Conservation (phyloP, 92 coral and sea anemone genomes). For the Palythoa heliodiscus region DNA sequence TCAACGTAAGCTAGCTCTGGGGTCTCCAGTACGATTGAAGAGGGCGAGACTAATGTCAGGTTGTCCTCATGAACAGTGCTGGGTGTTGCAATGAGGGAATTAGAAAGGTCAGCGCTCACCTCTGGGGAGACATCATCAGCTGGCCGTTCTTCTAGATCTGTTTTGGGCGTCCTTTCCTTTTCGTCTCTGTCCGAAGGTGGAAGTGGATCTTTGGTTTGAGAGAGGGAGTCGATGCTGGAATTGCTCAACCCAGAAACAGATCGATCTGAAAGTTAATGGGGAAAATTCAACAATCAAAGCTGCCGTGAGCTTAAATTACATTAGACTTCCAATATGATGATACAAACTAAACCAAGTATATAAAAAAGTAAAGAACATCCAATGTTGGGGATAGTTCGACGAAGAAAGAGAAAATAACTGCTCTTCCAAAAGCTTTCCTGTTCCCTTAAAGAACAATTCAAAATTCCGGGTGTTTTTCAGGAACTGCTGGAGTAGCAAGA, state of each 20-base stretch:
- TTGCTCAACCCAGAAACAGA: slow-evolving; percentile 10
- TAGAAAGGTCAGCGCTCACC: not conserved
- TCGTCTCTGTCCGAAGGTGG: slow-evolving; percentile 19
- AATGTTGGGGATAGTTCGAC: too few species aligned
- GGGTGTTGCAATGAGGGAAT: slow-evolving; percentile 15
- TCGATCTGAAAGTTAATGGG: not conserved
- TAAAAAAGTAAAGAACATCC: too few species aligned
- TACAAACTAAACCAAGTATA: too few species aligned
- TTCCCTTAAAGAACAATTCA: too few species aligned
- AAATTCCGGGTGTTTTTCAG: too few species aligned
- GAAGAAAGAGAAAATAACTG: too few species aligned
- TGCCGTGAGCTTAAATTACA: too few species aligned
- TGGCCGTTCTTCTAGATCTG: slow-evolving; percentile 12
- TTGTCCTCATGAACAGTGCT: slow-evolving; percentile 17
- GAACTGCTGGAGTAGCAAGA: too few species aligned
- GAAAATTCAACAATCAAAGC: not conserved
- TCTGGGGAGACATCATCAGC: not conserved
- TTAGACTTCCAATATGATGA: too few species aligned
- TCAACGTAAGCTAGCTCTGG: slow-evolving; percentile 9
- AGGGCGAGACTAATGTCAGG: slow-evolving; percentile 21
- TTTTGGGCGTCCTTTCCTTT: not conserved
- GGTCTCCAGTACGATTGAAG: slow-evolving; percentile 22
- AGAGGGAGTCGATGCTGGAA: slow-evolving; percentile 19
- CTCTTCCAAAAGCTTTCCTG: too few species aligned
- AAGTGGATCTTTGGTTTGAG: not conserved